phyloP scores from a whole-genome alignment of 1,140 invertebrate species.

The Maconellicoccus hirsutus region DNA sequence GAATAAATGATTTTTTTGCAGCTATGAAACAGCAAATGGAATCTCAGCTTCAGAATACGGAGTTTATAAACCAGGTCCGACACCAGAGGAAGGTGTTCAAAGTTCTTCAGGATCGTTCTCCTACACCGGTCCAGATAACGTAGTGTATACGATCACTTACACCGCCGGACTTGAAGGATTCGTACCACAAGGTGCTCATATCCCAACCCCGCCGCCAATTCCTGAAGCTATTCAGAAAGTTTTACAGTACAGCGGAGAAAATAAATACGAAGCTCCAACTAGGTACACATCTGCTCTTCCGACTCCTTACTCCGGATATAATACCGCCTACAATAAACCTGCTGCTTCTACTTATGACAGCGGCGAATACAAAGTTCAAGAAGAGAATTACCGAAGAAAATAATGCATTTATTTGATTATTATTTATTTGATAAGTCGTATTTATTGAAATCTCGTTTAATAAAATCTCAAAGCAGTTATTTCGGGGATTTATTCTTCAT shows the following conservation, averaged over 20 bases:
- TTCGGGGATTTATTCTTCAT: no score
- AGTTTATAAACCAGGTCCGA: conserved; percentile 45
- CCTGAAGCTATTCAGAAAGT: conserved; percentile 48
- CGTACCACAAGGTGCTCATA: conserved; percentile 44
- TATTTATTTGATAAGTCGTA: neutral
- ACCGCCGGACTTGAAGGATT: conserved; percentile 60
- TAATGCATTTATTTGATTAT: neutral
- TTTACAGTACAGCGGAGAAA: neutral
- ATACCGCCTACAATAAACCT: neutral
- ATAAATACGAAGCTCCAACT: neutral
- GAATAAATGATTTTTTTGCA: conserved; percentile 31
- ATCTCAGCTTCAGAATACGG: conserved; percentile 53
- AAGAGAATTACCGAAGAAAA: neutral
- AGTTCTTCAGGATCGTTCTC: conserved; percentile 43
- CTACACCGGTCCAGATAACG: conserved; percentile 62
- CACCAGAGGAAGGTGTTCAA: conserved; percentile 44
- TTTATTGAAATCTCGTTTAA: neutral
- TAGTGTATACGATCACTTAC: conserved; percentile 53
- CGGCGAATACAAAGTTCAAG: neutral
- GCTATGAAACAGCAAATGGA: conserved; percentile 54
- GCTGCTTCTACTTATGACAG: neutral
- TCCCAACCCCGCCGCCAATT: conserved; percentile 54
- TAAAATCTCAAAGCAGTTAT: neutral
- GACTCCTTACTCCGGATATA: conserved; percentile 6
- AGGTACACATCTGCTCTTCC: neutral